A percentile compares a stretch with the other conserved stretches of the same genome.
phyloP scores from a whole-genome alignment of 2,113 vertebrate species.

The Pomatorhinus ruficollis region DNA sequence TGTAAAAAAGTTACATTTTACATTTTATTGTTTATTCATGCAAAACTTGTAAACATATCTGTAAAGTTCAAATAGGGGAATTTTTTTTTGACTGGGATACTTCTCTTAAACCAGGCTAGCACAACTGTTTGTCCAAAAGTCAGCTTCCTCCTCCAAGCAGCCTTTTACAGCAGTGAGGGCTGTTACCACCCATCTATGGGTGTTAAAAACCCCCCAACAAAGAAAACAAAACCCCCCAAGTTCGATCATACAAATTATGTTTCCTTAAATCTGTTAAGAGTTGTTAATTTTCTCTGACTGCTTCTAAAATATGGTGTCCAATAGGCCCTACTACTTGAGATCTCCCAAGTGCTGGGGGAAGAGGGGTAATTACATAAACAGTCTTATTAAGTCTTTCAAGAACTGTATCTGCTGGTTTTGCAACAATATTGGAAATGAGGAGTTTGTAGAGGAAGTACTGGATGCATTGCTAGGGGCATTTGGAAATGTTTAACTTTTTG shows the following conservation, averaged over 20 bases:
- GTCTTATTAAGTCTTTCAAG: background rate
- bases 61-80: background rate
- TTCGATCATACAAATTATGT: background rate
- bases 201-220: background rate
- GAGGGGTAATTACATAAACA: background rate
- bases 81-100: background rate
- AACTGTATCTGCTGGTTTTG: background rate
- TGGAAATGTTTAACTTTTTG: background rate
- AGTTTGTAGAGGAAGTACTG: background rate
- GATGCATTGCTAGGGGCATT: background rate
- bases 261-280: background rate
- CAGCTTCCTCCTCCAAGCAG: background rate
- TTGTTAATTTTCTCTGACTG: background rate
- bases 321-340: background rate
- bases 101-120: background rate
- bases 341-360: background rate
- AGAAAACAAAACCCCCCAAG: fast-evolving
- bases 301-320: background rate
- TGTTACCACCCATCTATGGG: background rate
- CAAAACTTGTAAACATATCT: background rate
- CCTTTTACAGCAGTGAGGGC: background rate
- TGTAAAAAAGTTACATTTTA: background rate
- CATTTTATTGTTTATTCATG: background rate
- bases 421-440: background rate
- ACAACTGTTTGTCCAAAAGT: background rate